Base-by-base conservation (phyloP, 1,140 invertebrate species). In the Hormaphis cornu region DNA sequence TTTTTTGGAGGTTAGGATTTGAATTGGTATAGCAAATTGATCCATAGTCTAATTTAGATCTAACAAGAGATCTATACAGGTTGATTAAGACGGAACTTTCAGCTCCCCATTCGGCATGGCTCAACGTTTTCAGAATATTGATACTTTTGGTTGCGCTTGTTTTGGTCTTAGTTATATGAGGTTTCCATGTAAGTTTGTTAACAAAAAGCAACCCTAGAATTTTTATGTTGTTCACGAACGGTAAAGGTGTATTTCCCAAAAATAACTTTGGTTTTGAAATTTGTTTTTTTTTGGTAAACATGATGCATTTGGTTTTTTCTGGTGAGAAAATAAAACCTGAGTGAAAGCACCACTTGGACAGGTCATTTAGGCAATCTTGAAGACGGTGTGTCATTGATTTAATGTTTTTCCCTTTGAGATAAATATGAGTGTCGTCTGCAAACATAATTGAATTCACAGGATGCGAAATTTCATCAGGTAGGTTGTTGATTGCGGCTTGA, bases 121-220 rank as follows among this genome's bases (percentile, higher is more conserved):
- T 37, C n/a, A 61, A 20, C 22, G 40, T 61, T 61, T 61, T 61
- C n/a, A 61, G 54, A 16, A 40, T 40, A 61, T 61, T 61, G 18
- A 61, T 28, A 24, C 28, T 37, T n/a, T 61, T 61, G 14, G 40
- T 10, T 14, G 58, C 28, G 10, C 22, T 28, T 10, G 28, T 12
- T 61, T 61, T 61, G 14, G 22, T 24, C 16, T 37, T 37, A 10
- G 20, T 35, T 14, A 61, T 24, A 37, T 61, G 58, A 33, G 33
- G 30, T 37, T 20, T n/a, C 58, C 58, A 61, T 10, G 58, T 37
- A 30, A 61, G 10, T 24, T 61, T 61, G 12, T 30, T 37, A 22
- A 37, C 58, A 30, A 30, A 61, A 33, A 37, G 6, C 14, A 61
- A 33, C 16, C 58, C 58, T n/a, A 61, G 30, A 37, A 61, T 37